Evolutionary conservation across 2,113 vertebrate species (phyloP).

Genomic region (Apeltes quadracus): DNA sequence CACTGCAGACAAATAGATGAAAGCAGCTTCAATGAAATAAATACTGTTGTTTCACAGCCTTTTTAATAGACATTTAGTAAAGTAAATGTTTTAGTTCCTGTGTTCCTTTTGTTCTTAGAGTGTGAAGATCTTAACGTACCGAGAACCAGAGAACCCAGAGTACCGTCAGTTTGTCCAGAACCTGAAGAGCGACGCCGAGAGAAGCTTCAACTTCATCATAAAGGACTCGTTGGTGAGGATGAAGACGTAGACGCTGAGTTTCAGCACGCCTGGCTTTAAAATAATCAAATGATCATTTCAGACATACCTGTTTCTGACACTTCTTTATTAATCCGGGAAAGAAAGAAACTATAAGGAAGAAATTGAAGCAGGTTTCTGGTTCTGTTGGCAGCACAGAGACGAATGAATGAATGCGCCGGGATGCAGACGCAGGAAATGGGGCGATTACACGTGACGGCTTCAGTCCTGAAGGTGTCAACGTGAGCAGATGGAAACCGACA

Average conservation of each 20-base stretch:
- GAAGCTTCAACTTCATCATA: conserved; percentile 88
- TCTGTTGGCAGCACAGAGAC: not conserved
- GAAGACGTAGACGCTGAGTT: too few species aligned
- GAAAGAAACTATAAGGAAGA: not conserved
- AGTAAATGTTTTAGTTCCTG: too few species aligned
- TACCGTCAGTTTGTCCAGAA: conserved; percentile 84
- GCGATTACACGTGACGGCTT: not conserved
- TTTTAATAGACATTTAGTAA: too few species aligned
- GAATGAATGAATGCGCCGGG: not conserved
- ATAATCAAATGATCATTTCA: too few species aligned
- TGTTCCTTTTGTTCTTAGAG: conserved; percentile 73
- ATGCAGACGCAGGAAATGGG: not conserved
- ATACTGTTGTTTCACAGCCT: too few species aligned
- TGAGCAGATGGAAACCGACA: not conserved
- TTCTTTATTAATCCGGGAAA: not conserved
- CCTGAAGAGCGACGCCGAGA: conserved; percentile 78
- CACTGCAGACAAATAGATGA: too few species aligned
- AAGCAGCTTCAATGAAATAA: too few species aligned
- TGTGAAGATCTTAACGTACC: conserved; percentile 93
- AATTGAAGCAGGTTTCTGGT: not conserved
- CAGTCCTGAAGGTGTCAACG: not conserved
- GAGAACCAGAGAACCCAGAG: conserved; percentile 87
- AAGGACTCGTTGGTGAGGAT: conserved; percentile 86
- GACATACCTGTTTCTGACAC: not conserved
- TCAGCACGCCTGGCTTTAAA: too few species aligned